Evolutionary conservation across 2,888 invertebrate species (phyloP), one percentile per base, ranked within the genome.

Genomic region (Drosophila monieri): DNA sequence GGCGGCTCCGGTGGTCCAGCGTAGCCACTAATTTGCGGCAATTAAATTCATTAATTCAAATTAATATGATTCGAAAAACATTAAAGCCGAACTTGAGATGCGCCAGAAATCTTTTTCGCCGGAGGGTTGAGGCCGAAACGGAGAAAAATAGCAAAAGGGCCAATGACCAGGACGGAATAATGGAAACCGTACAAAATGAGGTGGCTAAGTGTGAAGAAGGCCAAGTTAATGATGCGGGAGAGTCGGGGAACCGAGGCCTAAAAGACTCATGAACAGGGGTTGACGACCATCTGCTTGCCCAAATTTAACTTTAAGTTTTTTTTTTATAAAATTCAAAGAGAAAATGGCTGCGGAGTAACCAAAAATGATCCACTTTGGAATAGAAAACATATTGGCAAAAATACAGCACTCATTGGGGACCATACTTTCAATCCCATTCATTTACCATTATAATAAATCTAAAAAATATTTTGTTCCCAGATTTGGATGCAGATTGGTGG

Each of bases 1-100:
- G 75, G 60, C 84, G 80, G 87, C 86, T 54, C 64, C 49, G 75
- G 57, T 66, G 71, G 73, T 60, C 61, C 58, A 25, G 30, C 15
- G 25, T 10, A 37, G 47, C 66, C 65, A 77, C 86, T 84, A 84
- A 84, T 84, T 84, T 79, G 72, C 64, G 32, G 76, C 84, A 88
- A 88, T 84, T 84, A 88, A 83, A 79, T 72, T 88, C 85, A 84
- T 84, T 84, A 84, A 84, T 84, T 85, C 74, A 79, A 85, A 88
- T 79, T 85, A 88, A 88, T 76, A 85, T 85, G 79, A 84, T 85
- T 77, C 65, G 66, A 83, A 80, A 76, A 73, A 73, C 80, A 76
- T 83, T 58, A 66, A 69, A 70, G 57, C 18, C 52, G 48, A 60
- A 54, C 39, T 49, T 14, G 2, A 35, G 35, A 65, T 51, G 55